Conservation (phyloP, 2,797 vertebrate genomes). For the Squalus acanthias region DNA sequence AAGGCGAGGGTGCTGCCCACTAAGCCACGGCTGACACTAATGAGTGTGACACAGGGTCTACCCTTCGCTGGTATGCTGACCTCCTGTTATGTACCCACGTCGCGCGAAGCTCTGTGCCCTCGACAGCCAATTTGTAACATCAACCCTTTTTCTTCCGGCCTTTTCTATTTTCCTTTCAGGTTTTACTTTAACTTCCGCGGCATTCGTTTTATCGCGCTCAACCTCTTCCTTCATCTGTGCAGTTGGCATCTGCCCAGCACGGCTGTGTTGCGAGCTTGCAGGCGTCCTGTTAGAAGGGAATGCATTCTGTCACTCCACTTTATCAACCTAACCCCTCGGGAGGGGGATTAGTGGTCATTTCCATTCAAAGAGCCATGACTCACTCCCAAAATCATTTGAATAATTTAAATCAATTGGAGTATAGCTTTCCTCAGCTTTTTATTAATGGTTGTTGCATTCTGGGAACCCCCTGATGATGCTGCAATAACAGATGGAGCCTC, state of each 20-base stretch:
- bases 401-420: slow-evolving; percentile 23
- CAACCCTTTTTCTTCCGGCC: background rate
- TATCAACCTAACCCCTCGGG: background rate
- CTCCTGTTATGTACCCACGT: background rate
- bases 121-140: background rate
- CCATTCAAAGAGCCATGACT: background rate
- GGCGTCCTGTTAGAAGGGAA: background rate
- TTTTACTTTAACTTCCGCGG: background rate
- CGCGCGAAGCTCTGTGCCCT: background rate
- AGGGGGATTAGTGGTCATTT: background rate
- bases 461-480: background rate
- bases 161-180: background rate
- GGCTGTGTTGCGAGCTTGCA: background rate
- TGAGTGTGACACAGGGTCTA: background rate
- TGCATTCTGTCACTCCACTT: background rate
- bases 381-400: slow-evolving; percentile 14
- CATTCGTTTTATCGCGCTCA: background rate
- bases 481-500: background rate
- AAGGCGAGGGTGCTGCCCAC: too few relatives aligned
- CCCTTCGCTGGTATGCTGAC: background rate
- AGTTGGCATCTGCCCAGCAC: background rate
- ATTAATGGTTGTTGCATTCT: background rate
- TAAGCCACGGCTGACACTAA: background rate
- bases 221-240: background rate
- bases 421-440: background rate